A percentile compares a stretch with the other conserved stretches of the same genome.
Conservation (phyloP, 2,113 vertebrate species). For the Chamaetylas fuelleborni region DNA sequence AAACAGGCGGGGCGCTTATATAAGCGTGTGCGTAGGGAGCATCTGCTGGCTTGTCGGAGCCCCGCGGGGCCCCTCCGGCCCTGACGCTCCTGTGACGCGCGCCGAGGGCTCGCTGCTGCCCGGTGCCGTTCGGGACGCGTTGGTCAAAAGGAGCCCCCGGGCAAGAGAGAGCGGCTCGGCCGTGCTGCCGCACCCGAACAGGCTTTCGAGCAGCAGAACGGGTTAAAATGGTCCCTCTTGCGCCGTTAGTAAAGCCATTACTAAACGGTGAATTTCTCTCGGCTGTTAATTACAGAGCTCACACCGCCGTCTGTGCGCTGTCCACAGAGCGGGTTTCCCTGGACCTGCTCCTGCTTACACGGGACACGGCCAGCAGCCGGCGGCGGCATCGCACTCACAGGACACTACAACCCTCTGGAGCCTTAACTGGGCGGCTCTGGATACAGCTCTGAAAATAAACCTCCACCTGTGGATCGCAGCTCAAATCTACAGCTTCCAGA, state of each 20-base stretch:
- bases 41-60: accelerated
- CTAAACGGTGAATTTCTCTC: background rate
- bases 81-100: background rate
- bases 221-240: background rate
- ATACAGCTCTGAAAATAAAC: background rate
- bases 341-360: accelerated
- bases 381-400: accelerated
- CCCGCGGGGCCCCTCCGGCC: accelerated
- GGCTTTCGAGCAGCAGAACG: background rate
- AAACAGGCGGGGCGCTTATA: background rate
- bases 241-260: background rate
- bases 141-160: background rate
- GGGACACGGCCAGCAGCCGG: accelerated
- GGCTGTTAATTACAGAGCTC: background rate
- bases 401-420: accelerated
- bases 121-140: accelerated
- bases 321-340: accelerated
- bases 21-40: background rate
- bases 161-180: background rate
- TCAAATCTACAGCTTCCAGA: background rate
- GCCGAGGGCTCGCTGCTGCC: accelerated
- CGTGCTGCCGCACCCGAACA: accelerated
- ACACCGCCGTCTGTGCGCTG: accelerated
- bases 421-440: background rate
- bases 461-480: background rate